A percentile compares a stretch with the other conserved stretches of the same genome.
phyloP scores from a whole-genome alignment of 92 coral and sea anemone genomes.

The Pocillopora meandrina region DNA sequence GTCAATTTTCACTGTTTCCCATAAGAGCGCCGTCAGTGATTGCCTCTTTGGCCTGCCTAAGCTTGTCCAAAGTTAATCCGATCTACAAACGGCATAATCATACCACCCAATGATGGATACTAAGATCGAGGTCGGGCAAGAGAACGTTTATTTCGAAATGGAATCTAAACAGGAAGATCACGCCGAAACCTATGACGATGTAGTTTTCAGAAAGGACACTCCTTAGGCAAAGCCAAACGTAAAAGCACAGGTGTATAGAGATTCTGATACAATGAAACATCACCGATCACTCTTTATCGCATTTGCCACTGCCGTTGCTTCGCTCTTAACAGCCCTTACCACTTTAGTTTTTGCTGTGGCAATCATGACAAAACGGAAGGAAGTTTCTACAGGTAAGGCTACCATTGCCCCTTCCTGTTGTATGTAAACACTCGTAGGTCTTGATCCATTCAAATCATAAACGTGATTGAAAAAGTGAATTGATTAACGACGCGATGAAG shows the following conservation, averaged over 20 bases:
- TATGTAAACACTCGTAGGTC: too few species aligned
- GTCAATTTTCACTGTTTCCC: too few species aligned
- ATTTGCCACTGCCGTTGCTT: not conserved
- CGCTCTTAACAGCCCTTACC: not conserved
- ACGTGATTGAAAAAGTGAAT: too few species aligned
- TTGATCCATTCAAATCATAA: too few species aligned
- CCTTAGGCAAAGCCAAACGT: not conserved
- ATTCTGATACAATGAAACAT: not conserved
- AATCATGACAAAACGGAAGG: not conserved
- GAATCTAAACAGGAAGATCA: not conserved
- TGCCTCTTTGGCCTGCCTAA: too few species aligned
- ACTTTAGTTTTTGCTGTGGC: not conserved
- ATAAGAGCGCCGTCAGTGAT: too few species aligned
- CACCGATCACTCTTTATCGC: not conserved
- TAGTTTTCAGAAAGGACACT: not conserved
- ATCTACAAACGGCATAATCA: too few species aligned
- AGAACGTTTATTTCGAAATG: not conserved
- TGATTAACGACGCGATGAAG: too few species aligned
- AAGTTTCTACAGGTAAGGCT: not conserved
- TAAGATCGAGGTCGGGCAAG: not conserved
- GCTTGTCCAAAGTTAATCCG: too few species aligned
- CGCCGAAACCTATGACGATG: not conserved
- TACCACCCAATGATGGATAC: too few species aligned
- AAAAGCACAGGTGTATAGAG: not conserved
- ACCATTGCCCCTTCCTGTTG: too few species aligned